These are phyloP conservation scores for Mionectes olivaceus DNA, from an alignment of 2,797 vertebrate species.

Conservation along the genomic window DNA sequence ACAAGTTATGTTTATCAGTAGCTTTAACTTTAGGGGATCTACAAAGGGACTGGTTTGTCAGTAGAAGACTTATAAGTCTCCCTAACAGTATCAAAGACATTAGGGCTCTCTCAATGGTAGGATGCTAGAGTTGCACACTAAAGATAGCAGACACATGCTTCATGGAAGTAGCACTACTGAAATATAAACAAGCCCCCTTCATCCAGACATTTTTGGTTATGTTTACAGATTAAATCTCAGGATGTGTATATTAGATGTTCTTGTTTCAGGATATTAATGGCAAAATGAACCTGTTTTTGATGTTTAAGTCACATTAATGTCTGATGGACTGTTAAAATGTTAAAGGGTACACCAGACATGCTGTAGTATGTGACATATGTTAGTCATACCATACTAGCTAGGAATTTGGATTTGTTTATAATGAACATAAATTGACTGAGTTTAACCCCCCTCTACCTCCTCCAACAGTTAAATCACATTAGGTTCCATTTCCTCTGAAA, in stretches of 20 bases:
- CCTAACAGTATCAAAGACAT: conserved; percentile 55
- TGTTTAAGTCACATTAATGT: conserved; percentile 80
- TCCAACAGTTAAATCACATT: conserved; percentile 63
- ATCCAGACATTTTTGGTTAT: conserved; percentile 78
- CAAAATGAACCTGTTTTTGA: conserved; percentile 81
- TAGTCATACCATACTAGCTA: conserved; percentile 69
- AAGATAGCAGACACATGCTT: conserved; percentile 70
- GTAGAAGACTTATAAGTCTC: conserved; percentile 64
- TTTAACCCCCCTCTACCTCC: conserved; percentile 64
- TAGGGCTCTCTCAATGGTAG: conserved; percentile 40
- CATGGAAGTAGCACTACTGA: conserved; percentile 76
- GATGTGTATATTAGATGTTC: conserved; percentile 83
- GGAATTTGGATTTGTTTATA: conserved; percentile 79
- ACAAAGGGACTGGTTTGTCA: conserved; percentile 75
- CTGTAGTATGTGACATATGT: conserved; percentile 71
- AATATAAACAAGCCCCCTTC: conserved; percentile 78
- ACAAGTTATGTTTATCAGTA: conserved; percentile 66
- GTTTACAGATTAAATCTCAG: conserved; percentile 86
- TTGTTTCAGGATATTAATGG: conserved; percentile 81
- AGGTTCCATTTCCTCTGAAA: conserved; percentile 72
- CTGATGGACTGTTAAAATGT: conserved; percentile 80
- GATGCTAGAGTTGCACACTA: conserved; percentile 62
- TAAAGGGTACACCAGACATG: conserved; percentile 75
- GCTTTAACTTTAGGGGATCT: conserved; percentile 61
- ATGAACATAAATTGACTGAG: conserved; percentile 73